These are phyloP conservation scores for Sebastes itinus DNA, from an alignment of 2,797 vertebrate genomes.

Conservation along the genomic window DNA sequence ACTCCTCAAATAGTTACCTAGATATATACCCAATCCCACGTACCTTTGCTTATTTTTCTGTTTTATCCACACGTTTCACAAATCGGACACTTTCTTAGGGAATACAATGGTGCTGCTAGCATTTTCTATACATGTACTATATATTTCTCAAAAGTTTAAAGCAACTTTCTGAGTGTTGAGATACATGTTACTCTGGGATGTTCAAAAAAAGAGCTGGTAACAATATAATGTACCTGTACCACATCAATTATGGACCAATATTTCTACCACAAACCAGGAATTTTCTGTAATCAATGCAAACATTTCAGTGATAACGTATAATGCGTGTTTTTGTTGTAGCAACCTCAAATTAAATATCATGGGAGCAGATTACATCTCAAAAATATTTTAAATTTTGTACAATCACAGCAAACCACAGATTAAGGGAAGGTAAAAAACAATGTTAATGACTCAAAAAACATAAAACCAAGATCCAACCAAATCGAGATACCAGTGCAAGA, in stretches of 20 bases:
- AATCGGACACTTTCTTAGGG: neutral
- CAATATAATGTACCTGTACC: neutral
- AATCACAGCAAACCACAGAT: neutral
- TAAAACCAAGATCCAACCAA: neutral
- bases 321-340: neutral
- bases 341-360: neutral
- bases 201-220: conserved; percentile 1
- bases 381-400: neutral
- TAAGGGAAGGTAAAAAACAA: neutral
- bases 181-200: neutral
- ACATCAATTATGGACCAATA: neutral
- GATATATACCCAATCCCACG: neutral
- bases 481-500: neutral
- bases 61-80: neutral
- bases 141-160: conserved; percentile 8
- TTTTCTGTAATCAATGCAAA: neutral
- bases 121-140: neutral
- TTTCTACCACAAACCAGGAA: conserved; percentile 1
- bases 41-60: neutral
- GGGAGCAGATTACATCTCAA: neutral
- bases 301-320: neutral
- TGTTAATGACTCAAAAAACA: neutral
- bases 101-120: neutral
- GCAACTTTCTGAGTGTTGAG: neutral
- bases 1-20: neutral